phyloP scores from a whole-genome alignment of 1,140 invertebrate species.

The Trachymyrmex cornetzi region DNA sequence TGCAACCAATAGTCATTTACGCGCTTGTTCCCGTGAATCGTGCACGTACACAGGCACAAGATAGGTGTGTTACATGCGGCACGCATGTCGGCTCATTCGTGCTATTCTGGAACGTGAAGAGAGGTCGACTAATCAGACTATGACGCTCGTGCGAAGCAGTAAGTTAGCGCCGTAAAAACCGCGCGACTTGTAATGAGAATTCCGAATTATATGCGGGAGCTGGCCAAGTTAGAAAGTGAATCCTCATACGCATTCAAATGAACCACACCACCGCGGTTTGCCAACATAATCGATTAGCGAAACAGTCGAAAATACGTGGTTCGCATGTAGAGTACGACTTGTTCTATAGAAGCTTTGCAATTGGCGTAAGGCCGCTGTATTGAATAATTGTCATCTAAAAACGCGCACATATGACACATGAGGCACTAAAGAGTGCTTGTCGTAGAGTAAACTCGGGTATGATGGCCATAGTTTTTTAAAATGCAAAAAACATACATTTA shows the following conservation, averaged over 20 bases:
- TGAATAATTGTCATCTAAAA: not conserved
- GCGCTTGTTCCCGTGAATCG: slow-evolving; percentile 23
- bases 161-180: slow-evolving; percentile 34
- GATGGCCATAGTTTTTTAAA: no score
- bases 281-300: slow-evolving; percentile 57
- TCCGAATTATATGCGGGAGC: slow-evolving; percentile 37
- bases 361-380: not conserved
- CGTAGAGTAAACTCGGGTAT: no score
- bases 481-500: no score
- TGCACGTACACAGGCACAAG: not conserved
- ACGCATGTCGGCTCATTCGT: not conserved
- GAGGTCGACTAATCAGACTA: slow-evolving; percentile 76
- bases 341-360: slow-evolving; percentile 15
- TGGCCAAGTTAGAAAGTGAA: slow-evolving; percentile 71
- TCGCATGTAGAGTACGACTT: slow-evolving; percentile 12
- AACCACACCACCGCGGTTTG: slow-evolving; percentile 40
- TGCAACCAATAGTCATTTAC: slow-evolving; percentile 65
- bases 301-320: slow-evolving; percentile 48
- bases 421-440: not conserved
- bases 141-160: slow-evolving; percentile 65
- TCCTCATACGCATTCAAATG: slow-evolving; percentile 69
- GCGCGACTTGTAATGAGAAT: slow-evolving; percentile 30
- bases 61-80: not conserved
- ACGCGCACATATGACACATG: not conserved
- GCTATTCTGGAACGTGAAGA: slow-evolving; percentile 25